These are phyloP conservation scores for Phataginus tricuspis DNA, from an alignment of 2,797 vertebrate species.

Conservation along the genomic window DNA sequence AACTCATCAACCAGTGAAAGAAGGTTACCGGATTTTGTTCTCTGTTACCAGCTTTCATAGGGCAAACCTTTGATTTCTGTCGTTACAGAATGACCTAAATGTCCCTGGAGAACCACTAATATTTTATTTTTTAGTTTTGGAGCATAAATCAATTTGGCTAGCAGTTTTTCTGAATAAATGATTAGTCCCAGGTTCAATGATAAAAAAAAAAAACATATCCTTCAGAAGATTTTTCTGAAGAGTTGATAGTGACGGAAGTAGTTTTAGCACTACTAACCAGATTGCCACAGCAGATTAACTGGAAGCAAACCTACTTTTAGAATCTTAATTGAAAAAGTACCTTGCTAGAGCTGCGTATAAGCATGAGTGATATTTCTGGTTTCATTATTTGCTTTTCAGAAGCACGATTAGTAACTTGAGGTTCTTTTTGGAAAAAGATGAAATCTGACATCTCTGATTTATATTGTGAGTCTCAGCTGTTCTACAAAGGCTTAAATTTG, in stretches of 20 bases:
- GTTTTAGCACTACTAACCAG: conserved; percentile 52
- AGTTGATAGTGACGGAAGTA: conserved; percentile 24
- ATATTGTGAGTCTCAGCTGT: background rate
- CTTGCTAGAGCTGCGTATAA: conserved; percentile 4
- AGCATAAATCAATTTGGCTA: background rate
- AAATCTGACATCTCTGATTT: conserved; percentile 51
- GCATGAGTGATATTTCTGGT: conserved; percentile 7
- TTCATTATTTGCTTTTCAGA: conserved; percentile 33
- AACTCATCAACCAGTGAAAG: background rate
- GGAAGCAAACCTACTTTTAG: conserved; percentile 44
- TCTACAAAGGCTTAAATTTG: conserved; percentile 6
- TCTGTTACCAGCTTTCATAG: background rate
- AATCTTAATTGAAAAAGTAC: conserved; percentile 27
- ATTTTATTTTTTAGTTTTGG: background rate
- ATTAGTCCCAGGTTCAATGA: background rate
- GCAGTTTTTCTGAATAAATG: background rate
- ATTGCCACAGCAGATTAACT: conserved; percentile 54
- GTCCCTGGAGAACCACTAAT: background rate
- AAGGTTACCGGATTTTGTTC: background rate
- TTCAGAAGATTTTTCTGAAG: conserved; percentile 57
- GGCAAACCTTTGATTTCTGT: background rate
- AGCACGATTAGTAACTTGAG: background rate
- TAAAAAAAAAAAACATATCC: conserved; percentile 63
- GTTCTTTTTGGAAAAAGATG: background rate
- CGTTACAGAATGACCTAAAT: background rate